A percentile compares a stretch with the other conserved stretches of the same genome.
Evolutionary conservation across 2,113 vertebrate genomes (phyloP).

Genomic region (Sporophila hypoxantha): DNA sequence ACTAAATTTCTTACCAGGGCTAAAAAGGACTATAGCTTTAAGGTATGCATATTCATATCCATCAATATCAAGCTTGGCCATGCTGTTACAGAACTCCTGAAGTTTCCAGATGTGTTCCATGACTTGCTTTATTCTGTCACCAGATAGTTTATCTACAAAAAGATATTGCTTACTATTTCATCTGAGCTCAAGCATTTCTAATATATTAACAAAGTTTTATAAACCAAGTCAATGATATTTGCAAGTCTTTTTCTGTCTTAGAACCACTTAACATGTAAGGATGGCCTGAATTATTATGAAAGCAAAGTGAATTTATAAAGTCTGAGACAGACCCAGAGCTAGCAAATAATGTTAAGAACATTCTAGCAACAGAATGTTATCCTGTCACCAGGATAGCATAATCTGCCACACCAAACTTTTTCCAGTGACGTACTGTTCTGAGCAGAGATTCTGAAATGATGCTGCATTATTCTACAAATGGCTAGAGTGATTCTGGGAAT

Average conservation of each 20-base stretch:
- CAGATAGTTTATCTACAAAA: constrained; percentile 88
- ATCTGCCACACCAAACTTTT: neutral
- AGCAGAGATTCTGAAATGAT: neutral
- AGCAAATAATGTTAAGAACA: neutral
- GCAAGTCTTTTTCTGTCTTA: neutral
- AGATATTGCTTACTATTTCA: constrained; percentile 35
- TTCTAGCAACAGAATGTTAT: neutral
- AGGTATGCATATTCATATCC: constrained; percentile 97
- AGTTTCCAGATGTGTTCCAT: constrained; percentile 99
- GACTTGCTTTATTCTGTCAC: constrained; percentile 93
- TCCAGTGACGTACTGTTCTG: neutral
- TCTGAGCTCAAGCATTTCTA: neutral
- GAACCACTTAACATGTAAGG: neutral
- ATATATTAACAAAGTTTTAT: neutral
- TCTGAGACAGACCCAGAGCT: neutral
- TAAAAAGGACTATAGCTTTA: constrained; percentile 96
- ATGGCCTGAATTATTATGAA: neutral
- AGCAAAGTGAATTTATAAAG: neutral
- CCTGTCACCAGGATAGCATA: neutral
- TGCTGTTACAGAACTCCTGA: constrained; percentile 98
- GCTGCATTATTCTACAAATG: neutral
- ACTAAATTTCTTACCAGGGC: constrained; percentile 82
- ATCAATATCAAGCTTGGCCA: constrained; percentile 91
- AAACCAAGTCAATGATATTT: neutral
- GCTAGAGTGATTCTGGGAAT: neutral